Percentiles rank a stretch among this genome's conserved stretches.
Conservation (phyloP, 1,140 invertebrate species). For the Bicyclus anynana region DNA sequence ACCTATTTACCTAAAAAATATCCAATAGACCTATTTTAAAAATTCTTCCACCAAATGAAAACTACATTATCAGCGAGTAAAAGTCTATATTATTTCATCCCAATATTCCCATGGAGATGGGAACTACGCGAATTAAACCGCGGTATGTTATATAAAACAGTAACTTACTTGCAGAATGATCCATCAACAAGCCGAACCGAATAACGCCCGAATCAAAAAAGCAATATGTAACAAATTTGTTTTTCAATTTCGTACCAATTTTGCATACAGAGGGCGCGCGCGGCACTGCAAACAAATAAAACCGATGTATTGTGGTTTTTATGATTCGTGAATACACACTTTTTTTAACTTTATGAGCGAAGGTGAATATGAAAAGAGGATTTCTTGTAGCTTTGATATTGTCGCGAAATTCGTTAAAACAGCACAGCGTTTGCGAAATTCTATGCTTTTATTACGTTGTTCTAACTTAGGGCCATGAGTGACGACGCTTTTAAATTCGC, state of each 20-base stretch:
- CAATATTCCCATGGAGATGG: no score
- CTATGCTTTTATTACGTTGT: background rate
- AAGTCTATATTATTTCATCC: no score
- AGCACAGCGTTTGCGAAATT: background rate
- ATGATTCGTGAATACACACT: constrained; percentile 54
- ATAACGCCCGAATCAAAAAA: constrained; percentile 62
- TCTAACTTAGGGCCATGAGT: no score
- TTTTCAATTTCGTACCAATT: constrained; percentile 76
- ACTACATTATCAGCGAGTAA: no score
- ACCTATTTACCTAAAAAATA: no score
- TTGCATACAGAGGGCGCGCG: constrained; percentile 58
- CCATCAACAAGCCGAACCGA: constrained; percentile 26
- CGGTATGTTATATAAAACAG: no score
- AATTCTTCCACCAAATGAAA: no score
- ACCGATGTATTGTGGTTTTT: constrained; percentile 63
- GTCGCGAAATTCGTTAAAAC: constrained; percentile 39
- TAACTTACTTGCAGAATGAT: constrained; percentile 31
- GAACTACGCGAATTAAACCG: no score
- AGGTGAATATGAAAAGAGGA: constrained; percentile 55
- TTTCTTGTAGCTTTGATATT: constrained; percentile 43
- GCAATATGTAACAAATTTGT: constrained; percentile 76
- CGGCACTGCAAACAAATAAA: constrained; percentile 49
- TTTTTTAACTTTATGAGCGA: constrained; percentile 48
- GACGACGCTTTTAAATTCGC: background rate
- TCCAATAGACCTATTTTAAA: no score